A percentile compares a stretch with the other conserved stretches of the same genome.
Conservation (phyloP, 2,888 invertebrate species). For the Exephanes ischioxanthus region DNA sequence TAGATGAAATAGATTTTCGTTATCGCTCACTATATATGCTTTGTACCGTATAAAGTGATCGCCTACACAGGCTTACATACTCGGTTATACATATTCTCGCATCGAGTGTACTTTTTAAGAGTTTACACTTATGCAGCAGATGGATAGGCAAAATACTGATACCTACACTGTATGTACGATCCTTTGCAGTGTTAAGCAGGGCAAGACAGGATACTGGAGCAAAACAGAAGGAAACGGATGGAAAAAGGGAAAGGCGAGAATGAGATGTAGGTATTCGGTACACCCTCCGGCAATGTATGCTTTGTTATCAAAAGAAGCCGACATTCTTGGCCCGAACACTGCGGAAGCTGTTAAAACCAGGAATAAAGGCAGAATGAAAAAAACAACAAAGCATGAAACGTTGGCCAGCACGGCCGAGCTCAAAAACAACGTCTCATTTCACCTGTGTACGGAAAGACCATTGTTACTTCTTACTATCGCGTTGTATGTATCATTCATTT, state of each 20-base stretch:
- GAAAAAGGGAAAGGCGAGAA: no score
- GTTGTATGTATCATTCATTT: not conserved
- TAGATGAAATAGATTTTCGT: slow-evolving; percentile 81
- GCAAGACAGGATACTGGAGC: no score
- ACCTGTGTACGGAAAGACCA: not conserved
- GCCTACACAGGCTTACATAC: not conserved
- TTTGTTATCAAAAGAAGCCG: not conserved
- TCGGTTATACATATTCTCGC: not conserved
- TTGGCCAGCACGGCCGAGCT: not conserved
- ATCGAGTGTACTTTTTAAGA: not conserved
- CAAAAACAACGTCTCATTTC: not conserved
- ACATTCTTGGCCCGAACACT: not conserved
- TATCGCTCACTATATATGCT: slow-evolving; percentile 69
- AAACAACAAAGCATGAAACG: not conserved
- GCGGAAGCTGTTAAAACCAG: not conserved
- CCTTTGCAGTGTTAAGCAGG: no score
- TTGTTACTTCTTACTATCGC: not conserved
- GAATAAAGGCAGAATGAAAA: not conserved
- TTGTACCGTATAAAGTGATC: not conserved
- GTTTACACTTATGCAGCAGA: not conserved
- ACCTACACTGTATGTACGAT: no score
- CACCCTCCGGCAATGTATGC: not conserved
- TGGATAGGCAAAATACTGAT: no score
- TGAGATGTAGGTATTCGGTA: no score
- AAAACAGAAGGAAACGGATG: no score